Conservation (phyloP, 2,888 invertebrate species). For the Hipparchia semele region DNA sequence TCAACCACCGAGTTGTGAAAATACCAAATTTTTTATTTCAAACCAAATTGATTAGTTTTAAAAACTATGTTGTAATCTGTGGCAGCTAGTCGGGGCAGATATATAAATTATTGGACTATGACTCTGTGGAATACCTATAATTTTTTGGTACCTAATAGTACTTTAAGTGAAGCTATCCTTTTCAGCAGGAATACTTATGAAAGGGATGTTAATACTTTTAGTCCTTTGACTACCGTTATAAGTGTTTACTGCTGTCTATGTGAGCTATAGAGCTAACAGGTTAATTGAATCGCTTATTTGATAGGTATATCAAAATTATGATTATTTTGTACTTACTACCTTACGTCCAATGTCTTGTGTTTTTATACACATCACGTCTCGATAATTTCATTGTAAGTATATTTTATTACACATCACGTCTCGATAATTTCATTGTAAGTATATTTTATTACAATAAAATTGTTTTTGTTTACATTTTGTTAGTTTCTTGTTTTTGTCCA, state of each 20-base stretch:
- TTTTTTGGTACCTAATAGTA: too few species aligned
- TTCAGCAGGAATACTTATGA: not conserved
- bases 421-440: not conserved
- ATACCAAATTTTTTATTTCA: constrained; percentile 54
- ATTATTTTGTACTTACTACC: not conserved
- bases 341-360: constrained; percentile 1
- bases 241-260: too few species aligned
- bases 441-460: not conserved
- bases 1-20: constrained; percentile 53
- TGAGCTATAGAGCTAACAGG: too few species aligned
- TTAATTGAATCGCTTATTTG: not conserved
- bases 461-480: not conserved
- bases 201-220: not conserved
- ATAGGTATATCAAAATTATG: not conserved
- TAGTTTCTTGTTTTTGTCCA: constrained; percentile 7
- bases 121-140: not conserved
- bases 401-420: not conserved
- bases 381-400: not conserved
- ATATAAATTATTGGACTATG: not conserved
- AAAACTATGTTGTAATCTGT: not conserved
- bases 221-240: not conserved
- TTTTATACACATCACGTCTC: not conserved
- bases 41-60: constrained; percentile 54
- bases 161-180: not conserved
- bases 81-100: constrained; percentile 7